Percentiles rank a stretch among this genome's conserved stretches.
phyloP scores from a whole-genome alignment of 2,888 invertebrate species.

The Plutella xylostella region DNA sequence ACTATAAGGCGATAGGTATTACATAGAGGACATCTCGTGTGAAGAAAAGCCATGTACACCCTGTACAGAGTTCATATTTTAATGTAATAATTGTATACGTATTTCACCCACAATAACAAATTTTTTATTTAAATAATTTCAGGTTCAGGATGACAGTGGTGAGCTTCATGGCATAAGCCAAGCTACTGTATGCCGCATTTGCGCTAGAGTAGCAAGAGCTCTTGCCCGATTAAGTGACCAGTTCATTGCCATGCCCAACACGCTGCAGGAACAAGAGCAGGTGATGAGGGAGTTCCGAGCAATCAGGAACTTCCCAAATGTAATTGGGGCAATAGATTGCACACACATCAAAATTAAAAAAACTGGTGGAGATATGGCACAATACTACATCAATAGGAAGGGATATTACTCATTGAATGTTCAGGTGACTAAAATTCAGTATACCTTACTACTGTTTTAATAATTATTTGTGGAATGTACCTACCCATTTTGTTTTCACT shows the following conservation, averaged over 20 bases:
- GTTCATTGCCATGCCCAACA: conserved; percentile 2
- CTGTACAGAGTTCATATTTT: too few relatives aligned
- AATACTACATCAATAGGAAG: too few relatives aligned
- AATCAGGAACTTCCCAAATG: conserved; percentile 3
- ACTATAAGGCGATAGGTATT: too few relatives aligned
- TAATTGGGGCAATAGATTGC: too few relatives aligned
- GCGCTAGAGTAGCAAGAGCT: background rate
- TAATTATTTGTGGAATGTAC: conserved; percentile 3
- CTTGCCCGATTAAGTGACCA: background rate
- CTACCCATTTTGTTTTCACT: background rate
- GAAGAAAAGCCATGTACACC: too few relatives aligned
- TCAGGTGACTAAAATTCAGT: too few relatives aligned
- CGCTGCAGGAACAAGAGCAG: background rate
- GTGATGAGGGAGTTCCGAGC: background rate
- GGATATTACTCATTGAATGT: too few relatives aligned
- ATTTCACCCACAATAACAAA: too few relatives aligned
- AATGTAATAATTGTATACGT: too few relatives aligned
- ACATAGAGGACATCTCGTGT: too few relatives aligned
- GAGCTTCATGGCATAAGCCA: conserved; percentile 8
- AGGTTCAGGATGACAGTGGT: conserved; percentile 10
- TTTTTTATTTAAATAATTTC: too few relatives aligned
- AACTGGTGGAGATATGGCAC: conserved; percentile 9
- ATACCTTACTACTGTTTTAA: too few relatives aligned
- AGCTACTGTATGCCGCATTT: background rate
- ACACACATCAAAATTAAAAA: conserved; percentile 17